Evolutionary conservation across 2,888 invertebrate genomes (phyloP), one percentile per base, ranked within the genome.

Genomic region (Vanessa cardui): DNA sequence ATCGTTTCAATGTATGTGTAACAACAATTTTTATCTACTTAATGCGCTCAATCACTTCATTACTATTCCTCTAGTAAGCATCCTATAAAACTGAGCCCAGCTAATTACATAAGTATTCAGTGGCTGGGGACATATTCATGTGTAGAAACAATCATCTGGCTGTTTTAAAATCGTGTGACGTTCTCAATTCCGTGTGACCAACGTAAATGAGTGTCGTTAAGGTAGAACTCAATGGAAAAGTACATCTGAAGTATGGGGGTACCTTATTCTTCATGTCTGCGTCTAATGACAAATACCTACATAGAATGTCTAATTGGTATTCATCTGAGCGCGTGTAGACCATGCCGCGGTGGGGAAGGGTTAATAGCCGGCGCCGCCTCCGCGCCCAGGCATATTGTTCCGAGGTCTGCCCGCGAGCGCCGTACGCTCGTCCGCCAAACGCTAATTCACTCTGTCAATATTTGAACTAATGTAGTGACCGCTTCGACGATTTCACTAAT

Each of bases 311-410:
- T 92, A 89, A 92, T 92, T 92, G 91, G 91, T 92, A 92, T 92
- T 92, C 92, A 92, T 90, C 88, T 88, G 89, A 87, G 90, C 90
- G 89, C 90, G 89, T 90, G 88, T 83, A 88, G 87, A 86, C 86
- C 88, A 89, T 87, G 86, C 80, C 87, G 91, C 90, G 91, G 92
- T 92, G 92, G 92, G 92, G 92, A 92, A 90, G 91, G 91, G 92
- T 92, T 92, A 92, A 86, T 92, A 92, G 91, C 89, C 91, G 89
- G 87, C 85, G 90, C 87, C 92, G 92, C 92, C 92, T 92, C 90
- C 90, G 90, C 92, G 90, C 87, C 85, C 83, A 86, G 90, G 85
- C 92, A 92, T 91, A 92, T 87, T 92, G 92, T 92, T 85, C 90
- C 89, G 90, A 90, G 88, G 84, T 83, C 86, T 88, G 88, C 84